Evolutionary conservation across 2,797 vertebrate species (phyloP), one percentile per base, ranked within the genome.

Genomic region (Hydrophis major): DNA sequence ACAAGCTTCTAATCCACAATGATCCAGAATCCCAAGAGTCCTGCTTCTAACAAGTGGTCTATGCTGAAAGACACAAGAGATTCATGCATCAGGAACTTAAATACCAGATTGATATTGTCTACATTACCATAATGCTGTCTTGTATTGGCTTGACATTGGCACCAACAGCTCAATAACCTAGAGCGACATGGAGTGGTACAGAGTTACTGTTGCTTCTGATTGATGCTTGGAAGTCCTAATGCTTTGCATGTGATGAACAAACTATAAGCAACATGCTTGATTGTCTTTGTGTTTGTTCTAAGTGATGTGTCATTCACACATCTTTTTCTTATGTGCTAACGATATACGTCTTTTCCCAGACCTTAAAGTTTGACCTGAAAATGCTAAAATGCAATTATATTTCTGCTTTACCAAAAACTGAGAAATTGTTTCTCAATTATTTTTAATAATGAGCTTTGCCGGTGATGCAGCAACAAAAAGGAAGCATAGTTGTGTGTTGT

Each of bases 11-110:
- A 93, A 98, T 98, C 95, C 98, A 98, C 94, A 97, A 97, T 63
- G 98, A 98, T 94, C 98, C 97, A 59, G 98, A 99, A 96, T 99
- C 98, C 93, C 98, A 98, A 25, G 99, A 99, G 97, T 99, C 99
- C 93, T 99, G 98, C 96, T 99, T 99, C 97, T 99, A 98, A 98
- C 18, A 10, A 94, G 89, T 16, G 60, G 69, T 10, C 57, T 74
- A 69, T 89, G 4, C 13, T 87, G 60, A 88, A 92, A 78, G 13
- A 59, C 87, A 89, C 57, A 92, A 92, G 90, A 89, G 91, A 90
- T 47, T 56, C 0, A 0, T 78, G 28, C 88, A 91, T 90, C 66
- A 87, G 90, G 91, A 92, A 93, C 90, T 66, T 90, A 83, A 42
- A 61, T 37, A 93, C 93, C 32, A 92, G 93, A n/a, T 20, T 86